phyloP scores from a whole-genome alignment of 2,888 invertebrate genomes.

The Eutolmus rufibarbis region DNA sequence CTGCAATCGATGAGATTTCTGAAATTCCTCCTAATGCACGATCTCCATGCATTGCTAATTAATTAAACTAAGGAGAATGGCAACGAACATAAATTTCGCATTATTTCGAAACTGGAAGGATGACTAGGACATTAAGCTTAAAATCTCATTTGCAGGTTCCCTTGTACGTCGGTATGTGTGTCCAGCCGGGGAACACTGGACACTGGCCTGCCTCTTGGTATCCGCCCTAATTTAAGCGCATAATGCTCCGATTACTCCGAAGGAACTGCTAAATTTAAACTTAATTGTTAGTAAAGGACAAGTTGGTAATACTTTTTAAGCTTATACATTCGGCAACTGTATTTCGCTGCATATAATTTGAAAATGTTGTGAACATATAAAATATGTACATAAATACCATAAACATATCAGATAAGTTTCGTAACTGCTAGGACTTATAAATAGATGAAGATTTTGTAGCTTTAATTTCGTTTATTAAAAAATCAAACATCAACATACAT shows the following conservation, averaged over 20 bases:
- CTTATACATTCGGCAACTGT: not conserved
- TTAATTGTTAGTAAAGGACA: not conserved
- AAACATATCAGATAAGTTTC: not conserved
- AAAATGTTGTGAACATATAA: not conserved
- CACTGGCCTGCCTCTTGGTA: not conserved
- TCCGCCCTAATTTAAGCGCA: not conserved
- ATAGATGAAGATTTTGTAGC: too few species aligned
- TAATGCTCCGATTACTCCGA: not conserved
- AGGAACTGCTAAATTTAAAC: not conserved
- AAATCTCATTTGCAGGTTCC: not conserved
- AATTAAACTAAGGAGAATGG: conserved; percentile 30
- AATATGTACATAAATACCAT: not conserved
- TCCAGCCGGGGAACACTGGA: not conserved
- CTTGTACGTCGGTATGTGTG: not conserved
- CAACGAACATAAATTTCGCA: conserved; percentile 22
- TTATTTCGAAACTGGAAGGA: conserved; percentile 13
- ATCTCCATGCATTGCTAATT: conserved; percentile 30
- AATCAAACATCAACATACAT: too few species aligned
- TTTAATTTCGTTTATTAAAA: too few species aligned
- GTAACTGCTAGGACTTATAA: too few species aligned
- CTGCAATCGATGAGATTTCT: conserved; percentile 34
- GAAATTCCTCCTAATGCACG: conserved; percentile 30
- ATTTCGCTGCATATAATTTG: not conserved
- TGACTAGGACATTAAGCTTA: conserved; percentile 4
- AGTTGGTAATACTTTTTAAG: not conserved